Percentiles rank a stretch among this genome's conserved stretches.
Evolutionary conservation across 2,797 vertebrate genomes (phyloP).

Genomic region (Staurois parvus): DNA sequence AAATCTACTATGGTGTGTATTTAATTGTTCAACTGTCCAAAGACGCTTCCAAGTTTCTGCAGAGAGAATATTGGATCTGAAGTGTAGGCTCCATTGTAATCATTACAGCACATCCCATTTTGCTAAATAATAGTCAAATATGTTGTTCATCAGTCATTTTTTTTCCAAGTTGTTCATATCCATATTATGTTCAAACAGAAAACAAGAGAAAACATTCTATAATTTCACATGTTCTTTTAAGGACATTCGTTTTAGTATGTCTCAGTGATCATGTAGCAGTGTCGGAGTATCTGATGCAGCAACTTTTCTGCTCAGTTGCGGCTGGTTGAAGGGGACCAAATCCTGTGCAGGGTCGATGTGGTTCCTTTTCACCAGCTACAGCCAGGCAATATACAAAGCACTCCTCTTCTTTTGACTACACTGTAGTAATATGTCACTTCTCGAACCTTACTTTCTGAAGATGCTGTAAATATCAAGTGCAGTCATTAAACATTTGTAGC

Average conservation of each 20-base stretch:
- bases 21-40: no score
- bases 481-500: no score
- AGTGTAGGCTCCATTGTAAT: not conserved
- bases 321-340: conserved; percentile 82
- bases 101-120: not conserved
- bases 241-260: not conserved
- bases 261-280: not conserved
- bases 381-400: conserved; percentile 45
- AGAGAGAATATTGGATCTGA: not conserved
- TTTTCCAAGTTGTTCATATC: not conserved
- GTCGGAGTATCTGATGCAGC: not conserved
- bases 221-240: not conserved
- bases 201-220: not conserved
- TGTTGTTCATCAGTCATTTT: not conserved
- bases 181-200: not conserved
- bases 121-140: not conserved
- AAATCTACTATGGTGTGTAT: no score
- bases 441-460: not conserved
- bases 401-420: not conserved
- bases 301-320: conserved; percentile 65
- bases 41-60: no score
- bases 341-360: conserved; percentile 76
- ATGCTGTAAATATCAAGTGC: not conserved
- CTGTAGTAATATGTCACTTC: not conserved
- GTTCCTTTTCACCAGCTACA: conserved; percentile 80